Conservation (phyloP, 1,140 invertebrate genomes). For the Pemphigus obesinymphae region DNA sequence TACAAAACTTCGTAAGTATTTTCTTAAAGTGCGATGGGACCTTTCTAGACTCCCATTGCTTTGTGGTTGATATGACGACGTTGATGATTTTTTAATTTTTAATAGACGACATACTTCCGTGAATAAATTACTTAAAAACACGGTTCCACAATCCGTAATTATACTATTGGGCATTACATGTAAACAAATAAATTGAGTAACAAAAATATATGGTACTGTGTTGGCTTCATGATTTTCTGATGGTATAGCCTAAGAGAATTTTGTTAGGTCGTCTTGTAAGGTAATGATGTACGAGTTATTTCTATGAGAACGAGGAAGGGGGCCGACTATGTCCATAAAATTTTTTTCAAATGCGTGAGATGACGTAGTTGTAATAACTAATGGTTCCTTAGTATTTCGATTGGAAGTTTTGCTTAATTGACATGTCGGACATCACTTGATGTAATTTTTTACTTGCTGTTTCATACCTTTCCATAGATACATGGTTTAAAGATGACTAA, state of each 20-base stretch:
- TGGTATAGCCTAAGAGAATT: constrained; percentile 48
- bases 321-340: constrained; percentile 48
- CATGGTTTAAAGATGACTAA: background rate
- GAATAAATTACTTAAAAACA: constrained; percentile 46
- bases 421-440: too few relatives aligned
- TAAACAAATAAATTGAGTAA: background rate
- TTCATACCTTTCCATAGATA: constrained; percentile 43
- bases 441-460: constrained; percentile 22
- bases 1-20: constrained; percentile 40
- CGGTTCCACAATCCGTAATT: constrained; percentile 40
- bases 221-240: constrained; percentile 49
- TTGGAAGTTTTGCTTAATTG: constrained; percentile 38
- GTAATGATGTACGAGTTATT: constrained; percentile 49
- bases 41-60: constrained; percentile 47
- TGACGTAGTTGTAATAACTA: constrained; percentile 42
- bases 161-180: background rate
- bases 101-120: constrained; percentile 47
- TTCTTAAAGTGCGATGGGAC: constrained; percentile 16
- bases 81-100: constrained; percentile 42
- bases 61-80: constrained; percentile 51
- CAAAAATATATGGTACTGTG: constrained; percentile 47
- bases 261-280: constrained; percentile 50
- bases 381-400: constrained; percentile 35
- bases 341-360: background rate
- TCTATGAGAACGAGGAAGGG: constrained; percentile 44